Evolutionary conservation across 2,113 vertebrate genomes (phyloP).

Genomic region (Lagopus muta): DNA sequence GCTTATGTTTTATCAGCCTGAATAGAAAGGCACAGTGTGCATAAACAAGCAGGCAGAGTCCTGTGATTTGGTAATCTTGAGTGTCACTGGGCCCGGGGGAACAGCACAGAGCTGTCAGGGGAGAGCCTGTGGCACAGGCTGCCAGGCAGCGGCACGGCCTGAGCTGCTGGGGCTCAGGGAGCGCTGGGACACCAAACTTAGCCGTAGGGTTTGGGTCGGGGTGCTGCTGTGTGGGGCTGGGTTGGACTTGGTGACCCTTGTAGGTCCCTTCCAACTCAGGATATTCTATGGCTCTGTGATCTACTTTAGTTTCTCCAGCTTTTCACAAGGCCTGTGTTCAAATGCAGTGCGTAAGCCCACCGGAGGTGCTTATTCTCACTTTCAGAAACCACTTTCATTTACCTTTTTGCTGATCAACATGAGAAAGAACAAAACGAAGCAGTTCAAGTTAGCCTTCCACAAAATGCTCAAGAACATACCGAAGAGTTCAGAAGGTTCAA

Average conservation of each 20-base stretch:
- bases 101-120: too few species aligned
- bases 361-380: neutral
- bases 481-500: neutral
- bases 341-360: neutral
- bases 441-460: neutral
- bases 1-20: neutral
- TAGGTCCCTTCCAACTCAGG: neutral
- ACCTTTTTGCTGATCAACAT: neutral
- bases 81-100: too few species aligned
- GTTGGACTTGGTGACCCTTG: too few species aligned
- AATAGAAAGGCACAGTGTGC: neutral
- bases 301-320: neutral
- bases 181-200: neutral
- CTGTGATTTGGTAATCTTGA: neutral
- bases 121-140: too few species aligned
- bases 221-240: neutral
- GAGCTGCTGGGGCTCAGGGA: too few species aligned
- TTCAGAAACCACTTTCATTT: neutral
- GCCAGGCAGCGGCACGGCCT: neutral
- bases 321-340: neutral
- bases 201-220: neutral
- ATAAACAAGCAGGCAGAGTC: neutral
- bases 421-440: neutral
- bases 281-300: neutral
- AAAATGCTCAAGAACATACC: neutral